Base-by-base conservation (phyloP, 2,113 vertebrate species). In the Paracanthobrama guichenoti region DNA sequence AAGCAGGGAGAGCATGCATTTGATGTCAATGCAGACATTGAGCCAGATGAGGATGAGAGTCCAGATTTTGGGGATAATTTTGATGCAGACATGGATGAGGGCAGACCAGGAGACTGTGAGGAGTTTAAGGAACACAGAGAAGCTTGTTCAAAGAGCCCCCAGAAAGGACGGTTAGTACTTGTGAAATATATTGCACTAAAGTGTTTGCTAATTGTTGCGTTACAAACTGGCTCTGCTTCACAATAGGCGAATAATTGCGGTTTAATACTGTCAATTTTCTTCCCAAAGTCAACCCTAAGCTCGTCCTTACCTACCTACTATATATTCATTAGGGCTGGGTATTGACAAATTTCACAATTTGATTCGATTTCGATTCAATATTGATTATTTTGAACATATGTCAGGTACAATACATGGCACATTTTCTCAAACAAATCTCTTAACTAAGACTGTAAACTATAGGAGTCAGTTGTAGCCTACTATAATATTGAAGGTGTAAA, bases 1-100 rank as follows among this genome's bases (percentile, higher is more conserved):
- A 95, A 94, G 90, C 95, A 93, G 88, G 97, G 96, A 0, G 93
- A 97, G 7, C 95, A 97, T 26, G 95, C 90, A 0, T 99, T 98
- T 10, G 95, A 98, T 6, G 89, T 97, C 73, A 91, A 95, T 0
- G 95, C 93, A 0, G 95, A 96, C 62, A 62, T 83, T 0, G 95
- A 95, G 53, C 81, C 16, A 0, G 93, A 93, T 11, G 94, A 93
- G 22, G 87, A 87, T 1, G 92, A 79, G 6, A 86, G 87, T 4
- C 71, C 59, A 5, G 87, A 89, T 53, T 8, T 84, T 0, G 91
- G 86, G 1, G 92, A 94, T 0, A 91, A 96, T 85, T 97, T 97
- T 86, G 92, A 91, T 14, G 95, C 90, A 0, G 95, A 96, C 11
- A 87, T 88, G 3, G 94, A 91, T 0, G 92, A 95, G 42, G 92